Evolutionary conservation across 2,797 vertebrate genomes (phyloP).

Genomic region (Muscicapa comitata): DNA sequence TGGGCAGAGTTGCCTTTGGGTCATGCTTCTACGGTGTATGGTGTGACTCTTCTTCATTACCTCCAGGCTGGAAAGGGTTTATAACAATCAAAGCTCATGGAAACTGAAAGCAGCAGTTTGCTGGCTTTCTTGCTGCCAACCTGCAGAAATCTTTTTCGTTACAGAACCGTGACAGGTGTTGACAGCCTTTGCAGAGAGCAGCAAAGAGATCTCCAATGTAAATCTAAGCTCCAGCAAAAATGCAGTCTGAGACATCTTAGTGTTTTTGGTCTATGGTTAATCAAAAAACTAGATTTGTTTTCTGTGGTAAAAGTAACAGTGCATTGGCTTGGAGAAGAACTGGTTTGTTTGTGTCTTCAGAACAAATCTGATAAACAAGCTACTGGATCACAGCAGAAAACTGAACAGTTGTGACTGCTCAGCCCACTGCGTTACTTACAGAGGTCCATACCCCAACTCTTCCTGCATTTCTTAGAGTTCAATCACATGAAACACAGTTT

Average conservation of each 20-base stretch:
- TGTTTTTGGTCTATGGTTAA: neutral
- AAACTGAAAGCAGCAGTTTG: neutral
- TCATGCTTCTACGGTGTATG: neutral
- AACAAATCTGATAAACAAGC: neutral
- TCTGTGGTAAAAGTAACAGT: neutral
- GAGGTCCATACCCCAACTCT: neutral
- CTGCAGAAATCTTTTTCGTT: conserved; percentile 1
- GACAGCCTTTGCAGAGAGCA: conserved; percentile 5
- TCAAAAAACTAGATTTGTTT: neutral
- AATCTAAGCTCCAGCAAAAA: neutral
- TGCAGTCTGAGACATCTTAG: neutral
- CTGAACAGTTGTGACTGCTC: neutral
- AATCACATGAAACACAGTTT: neutral
- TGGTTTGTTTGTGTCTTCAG: neutral
- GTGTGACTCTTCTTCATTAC: neutral
- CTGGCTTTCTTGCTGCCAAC: neutral
- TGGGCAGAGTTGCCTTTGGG: neutral
- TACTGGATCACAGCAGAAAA: neutral
- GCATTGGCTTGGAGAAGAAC: neutral
- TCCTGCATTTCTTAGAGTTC: neutral
- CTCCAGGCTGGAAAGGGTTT: neutral
- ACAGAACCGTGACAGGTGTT: neutral
- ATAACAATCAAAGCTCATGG: neutral
- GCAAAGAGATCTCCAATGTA: neutral
- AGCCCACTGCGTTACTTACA: neutral